Evolutionary conservation across 2,797 vertebrate species (phyloP).

Genomic region (Megaceryle alcyon): DNA sequence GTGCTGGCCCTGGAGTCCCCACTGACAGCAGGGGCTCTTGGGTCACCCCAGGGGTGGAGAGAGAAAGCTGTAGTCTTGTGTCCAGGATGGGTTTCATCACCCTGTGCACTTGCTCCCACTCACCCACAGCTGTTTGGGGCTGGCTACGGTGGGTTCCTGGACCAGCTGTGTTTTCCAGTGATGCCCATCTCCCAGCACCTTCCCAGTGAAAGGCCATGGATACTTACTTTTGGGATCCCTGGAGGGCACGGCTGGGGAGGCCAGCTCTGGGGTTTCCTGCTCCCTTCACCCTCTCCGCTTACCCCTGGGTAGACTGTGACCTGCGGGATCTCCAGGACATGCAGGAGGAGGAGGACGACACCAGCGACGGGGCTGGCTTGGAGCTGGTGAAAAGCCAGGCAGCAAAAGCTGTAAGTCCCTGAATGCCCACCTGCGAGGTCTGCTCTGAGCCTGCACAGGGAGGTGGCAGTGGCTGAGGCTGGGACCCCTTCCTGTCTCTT

Average conservation of each 20-base stretch:
- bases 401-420: constrained; percentile 66
- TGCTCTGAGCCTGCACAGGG: fast-evolving
- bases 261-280: background rate
- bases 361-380: constrained; percentile 51
- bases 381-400: constrained; percentile 56
- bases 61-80: background rate
- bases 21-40: background rate
- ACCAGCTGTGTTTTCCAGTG: fast-evolving
- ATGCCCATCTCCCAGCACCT: background rate
- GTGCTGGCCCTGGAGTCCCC: background rate
- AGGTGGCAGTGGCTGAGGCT: background rate
- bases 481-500: background rate
- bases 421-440: fast-evolving
- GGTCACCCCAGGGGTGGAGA: background rate
- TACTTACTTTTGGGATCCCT: background rate
- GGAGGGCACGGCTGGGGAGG: background rate
- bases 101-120: fast-evolving
- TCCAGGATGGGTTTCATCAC: background rate
- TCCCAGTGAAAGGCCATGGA: background rate
- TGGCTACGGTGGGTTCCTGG: fast-evolving
- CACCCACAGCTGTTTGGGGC: fast-evolving
- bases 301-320: constrained; percentile 86
- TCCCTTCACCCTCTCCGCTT: background rate
- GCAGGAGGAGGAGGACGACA: constrained; percentile 87
- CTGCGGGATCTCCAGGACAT: constrained; percentile 90